These are phyloP conservation scores for Meandrusa payeni DNA, from an alignment of 2,888 invertebrate species.

Conservation along the genomic window DNA sequence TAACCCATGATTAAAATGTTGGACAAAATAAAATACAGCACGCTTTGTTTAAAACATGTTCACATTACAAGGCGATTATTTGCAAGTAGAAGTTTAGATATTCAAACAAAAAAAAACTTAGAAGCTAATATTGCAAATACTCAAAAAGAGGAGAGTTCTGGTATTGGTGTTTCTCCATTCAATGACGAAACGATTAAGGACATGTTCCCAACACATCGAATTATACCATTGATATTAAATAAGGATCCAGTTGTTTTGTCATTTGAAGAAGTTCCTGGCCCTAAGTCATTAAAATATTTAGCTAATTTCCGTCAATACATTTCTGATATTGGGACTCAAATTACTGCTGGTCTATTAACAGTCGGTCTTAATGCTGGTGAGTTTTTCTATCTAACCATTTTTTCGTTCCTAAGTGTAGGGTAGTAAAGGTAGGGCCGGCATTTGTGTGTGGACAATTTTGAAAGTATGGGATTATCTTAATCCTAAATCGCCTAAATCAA, in stretches of 20 bases:
- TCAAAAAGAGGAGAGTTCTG: conserved; percentile 12
- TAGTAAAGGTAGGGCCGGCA: too few species aligned
- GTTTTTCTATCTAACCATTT: conserved; percentile 36
- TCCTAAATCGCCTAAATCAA: too few species aligned
- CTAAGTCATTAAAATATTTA: conserved; percentile 77
- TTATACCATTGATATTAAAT: conserved; percentile 50
- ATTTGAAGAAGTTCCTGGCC: conserved; percentile 85
- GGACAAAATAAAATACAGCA: conserved; percentile 42
- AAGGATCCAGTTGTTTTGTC: conserved; percentile 61
- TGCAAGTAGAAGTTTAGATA: conserved; percentile 17
- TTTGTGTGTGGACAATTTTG: too few species aligned
- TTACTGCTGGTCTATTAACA: conserved; percentile 76
- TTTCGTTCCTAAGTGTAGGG: too few species aligned
- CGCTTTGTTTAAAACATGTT: conserved; percentile 17
- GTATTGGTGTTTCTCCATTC: conserved; percentile 21
- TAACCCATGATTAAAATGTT: conserved; percentile 37
- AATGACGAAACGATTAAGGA: conserved; percentile 36
- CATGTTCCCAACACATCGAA: conserved; percentile 47
- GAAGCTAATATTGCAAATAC: conserved; percentile 2
- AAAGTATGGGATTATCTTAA: too few species aligned
- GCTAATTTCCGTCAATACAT: conserved; percentile 81
- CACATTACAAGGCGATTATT: conserved; percentile 13
- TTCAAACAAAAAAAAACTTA: conserved; percentile 7
- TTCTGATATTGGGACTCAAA: conserved; percentile 82
- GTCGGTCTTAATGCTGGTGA: conserved; percentile 75